A percentile compares a stretch with the other conserved stretches of the same genome.
Conservation (phyloP, 2,888 invertebrate species). For the Phalangium opilio region DNA sequence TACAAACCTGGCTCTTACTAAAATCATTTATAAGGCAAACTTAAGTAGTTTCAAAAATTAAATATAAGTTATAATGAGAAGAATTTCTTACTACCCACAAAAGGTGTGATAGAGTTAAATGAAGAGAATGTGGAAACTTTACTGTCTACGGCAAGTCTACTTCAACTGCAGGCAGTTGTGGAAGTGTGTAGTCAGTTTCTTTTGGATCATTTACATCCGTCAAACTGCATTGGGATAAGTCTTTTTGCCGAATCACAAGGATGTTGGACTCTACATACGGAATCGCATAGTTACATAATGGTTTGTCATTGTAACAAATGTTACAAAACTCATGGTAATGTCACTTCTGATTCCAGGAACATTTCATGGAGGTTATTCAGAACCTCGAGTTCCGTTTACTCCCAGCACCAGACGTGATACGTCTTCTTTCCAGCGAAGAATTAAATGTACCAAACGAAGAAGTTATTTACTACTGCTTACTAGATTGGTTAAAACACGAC, state of each 20-base stretch:
- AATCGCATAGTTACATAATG: slow-evolving; percentile 71
- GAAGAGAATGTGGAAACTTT: slow-evolving; percentile 84
- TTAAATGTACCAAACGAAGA: slow-evolving; percentile 82
- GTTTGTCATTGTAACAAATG: too few species aligned
- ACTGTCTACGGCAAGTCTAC: slow-evolving; percentile 65
- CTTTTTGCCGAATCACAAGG: slow-evolving; percentile 84
- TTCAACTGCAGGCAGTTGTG: slow-evolving; percentile 67
- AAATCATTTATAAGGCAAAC: too few species aligned
- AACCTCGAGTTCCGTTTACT: slow-evolving; percentile 68
- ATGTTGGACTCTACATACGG: slow-evolving; percentile 58
- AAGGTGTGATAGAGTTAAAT: slow-evolving; percentile 56
- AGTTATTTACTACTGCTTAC: slow-evolving; percentile 65
- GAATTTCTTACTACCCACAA: too few species aligned
- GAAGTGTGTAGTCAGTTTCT: slow-evolving; percentile 79
- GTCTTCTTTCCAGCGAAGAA: slow-evolving; percentile 69
- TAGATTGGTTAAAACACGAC: slow-evolving; percentile 77
- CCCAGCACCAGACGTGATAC: slow-evolving; percentile 60
- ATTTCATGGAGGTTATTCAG: slow-evolving; percentile 51
- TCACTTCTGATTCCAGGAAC: slow-evolving; percentile 34
- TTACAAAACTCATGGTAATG: too few species aligned
- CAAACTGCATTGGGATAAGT: slow-evolving; percentile 83
- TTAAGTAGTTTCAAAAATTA: too few species aligned
- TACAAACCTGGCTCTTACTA: too few species aligned
- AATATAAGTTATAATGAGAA: too few species aligned
- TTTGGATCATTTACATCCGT: slow-evolving; percentile 76